Evolutionary conservation across 2,113 vertebrate genomes (phyloP).

Genomic region (Onychorhynchus coronatus): DNA sequence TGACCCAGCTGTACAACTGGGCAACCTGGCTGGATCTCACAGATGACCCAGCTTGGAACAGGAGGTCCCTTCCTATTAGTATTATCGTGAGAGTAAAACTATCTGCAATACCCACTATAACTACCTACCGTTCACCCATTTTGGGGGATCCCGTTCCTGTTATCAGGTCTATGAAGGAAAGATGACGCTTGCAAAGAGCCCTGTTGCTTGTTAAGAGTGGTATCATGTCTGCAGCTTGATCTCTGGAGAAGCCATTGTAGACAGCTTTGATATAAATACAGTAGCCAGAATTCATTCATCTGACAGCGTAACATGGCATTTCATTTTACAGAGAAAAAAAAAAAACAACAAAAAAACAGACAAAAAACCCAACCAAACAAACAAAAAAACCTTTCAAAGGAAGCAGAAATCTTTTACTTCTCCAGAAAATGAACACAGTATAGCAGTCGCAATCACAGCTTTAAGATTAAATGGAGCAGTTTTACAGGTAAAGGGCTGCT

Average conservation of each 20-base stretch:
- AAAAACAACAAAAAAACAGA: neutral
- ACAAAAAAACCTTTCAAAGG: neutral
- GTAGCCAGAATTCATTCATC: conserved; percentile 47
- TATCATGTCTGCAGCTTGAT: neutral
- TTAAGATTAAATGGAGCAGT: neutral
- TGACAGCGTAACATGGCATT: neutral
- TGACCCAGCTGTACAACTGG: neutral
- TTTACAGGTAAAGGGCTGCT: neutral
- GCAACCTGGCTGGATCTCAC: accelerated
- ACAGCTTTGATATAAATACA: conserved; percentile 14
- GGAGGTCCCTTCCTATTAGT: neutral
- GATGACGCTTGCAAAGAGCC: neutral
- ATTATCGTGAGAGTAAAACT: neutral
- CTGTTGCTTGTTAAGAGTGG: neutral
- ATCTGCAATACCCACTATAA: neutral
- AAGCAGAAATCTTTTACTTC: neutral
- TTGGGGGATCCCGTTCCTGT: neutral
- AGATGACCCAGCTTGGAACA: neutral
- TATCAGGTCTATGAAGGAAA: neutral
- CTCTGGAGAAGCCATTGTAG: neutral
- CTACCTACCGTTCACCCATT: neutral
- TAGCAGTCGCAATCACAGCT: neutral
- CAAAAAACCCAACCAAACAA: neutral
- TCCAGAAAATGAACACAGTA: neutral
- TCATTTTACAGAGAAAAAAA: neutral